Conservation (phyloP, 2,113 vertebrate species). For the Corvus moneduloides region DNA sequence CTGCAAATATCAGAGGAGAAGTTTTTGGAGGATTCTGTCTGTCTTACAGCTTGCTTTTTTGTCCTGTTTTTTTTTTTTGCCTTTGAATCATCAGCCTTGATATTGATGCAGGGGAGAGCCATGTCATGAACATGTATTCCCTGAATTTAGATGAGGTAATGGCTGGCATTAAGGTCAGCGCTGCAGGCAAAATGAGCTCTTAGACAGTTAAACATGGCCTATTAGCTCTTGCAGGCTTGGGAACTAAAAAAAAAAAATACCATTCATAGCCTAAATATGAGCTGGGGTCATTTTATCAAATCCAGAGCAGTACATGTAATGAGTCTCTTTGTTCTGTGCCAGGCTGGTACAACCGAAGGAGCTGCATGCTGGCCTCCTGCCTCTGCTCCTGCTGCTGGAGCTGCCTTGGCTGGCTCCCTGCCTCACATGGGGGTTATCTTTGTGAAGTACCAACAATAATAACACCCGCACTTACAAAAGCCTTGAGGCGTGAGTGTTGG, state of each 20-base stretch:
- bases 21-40: not conserved
- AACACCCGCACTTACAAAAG: not conserved
- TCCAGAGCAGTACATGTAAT: constrained; percentile 5
- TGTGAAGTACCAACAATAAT: not conserved
- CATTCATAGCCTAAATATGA: constrained; percentile 16
- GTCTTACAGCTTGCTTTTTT: not conserved
- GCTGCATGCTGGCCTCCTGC: not conserved
- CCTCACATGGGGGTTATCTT: fast-evolving
- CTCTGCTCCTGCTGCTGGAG: not conserved
- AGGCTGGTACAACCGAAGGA: not conserved
- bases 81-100: not conserved
- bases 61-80: not conserved
- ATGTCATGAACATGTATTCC: not conserved
- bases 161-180: not conserved
- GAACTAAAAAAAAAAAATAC: not conserved
- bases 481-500: not conserved
- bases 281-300: not conserved
- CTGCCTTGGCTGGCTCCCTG: not conserved
- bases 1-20: not conserved
- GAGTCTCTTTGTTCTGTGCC: not conserved
- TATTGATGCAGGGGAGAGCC: not conserved
- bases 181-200: constrained; percentile 47
- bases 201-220: constrained; percentile 14
- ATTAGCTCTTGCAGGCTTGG: constrained; percentile 4
- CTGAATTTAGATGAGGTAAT: constrained; percentile 50